Percentiles rank a stretch among this genome's conserved stretches.
Conservation (phyloP, 92 coral and sea anemone genomes). For the Hydrozoanthus gracilis region DNA sequence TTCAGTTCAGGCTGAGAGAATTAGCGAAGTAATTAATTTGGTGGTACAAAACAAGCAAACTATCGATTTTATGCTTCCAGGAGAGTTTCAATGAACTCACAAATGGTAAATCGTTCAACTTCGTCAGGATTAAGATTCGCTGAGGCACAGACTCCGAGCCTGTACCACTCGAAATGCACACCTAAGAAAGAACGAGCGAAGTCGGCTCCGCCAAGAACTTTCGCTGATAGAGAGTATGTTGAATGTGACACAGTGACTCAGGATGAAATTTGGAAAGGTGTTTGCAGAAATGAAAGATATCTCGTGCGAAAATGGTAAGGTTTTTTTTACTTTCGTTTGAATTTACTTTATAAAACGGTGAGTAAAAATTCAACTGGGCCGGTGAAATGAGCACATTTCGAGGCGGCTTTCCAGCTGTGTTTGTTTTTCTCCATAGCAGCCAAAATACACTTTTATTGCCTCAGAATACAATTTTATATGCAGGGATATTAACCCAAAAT, state of each 20-base stretch:
- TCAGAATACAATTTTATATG: not conserved
- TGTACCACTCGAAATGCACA: slow-evolving; percentile 92
- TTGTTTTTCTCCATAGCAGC: slow-evolving; percentile 30
- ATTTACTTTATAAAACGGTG: not conserved
- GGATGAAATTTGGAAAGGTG: slow-evolving; percentile 95
- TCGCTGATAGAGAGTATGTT: slow-evolving; percentile 82
- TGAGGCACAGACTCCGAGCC: slow-evolving; percentile 72
- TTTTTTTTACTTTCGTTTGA: not conserved
- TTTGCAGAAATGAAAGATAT: slow-evolving; percentile 81
- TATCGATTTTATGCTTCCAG: no score
- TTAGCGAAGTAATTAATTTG: not conserved
- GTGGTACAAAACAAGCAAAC: no score
- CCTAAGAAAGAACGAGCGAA: slow-evolving; percentile 79
- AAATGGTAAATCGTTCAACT: slow-evolving; percentile 65
- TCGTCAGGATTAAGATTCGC: slow-evolving; percentile 90
- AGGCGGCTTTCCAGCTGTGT: slow-evolving; percentile 6
- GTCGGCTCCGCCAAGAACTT: slow-evolving; percentile 84
- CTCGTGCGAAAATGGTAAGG: slow-evolving; percentile 89
- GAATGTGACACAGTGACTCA: slow-evolving; percentile 80
- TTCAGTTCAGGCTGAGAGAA: not conserved
- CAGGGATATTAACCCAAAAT: not conserved
- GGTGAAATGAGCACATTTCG: not conserved
- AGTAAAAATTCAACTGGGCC: not conserved
- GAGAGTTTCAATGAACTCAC: not conserved
- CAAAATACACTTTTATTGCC: not conserved